These are phyloP conservation scores for Anolis sagrei DNA, from an alignment of 2,113 vertebrate genomes.

Conservation along the genomic window DNA sequence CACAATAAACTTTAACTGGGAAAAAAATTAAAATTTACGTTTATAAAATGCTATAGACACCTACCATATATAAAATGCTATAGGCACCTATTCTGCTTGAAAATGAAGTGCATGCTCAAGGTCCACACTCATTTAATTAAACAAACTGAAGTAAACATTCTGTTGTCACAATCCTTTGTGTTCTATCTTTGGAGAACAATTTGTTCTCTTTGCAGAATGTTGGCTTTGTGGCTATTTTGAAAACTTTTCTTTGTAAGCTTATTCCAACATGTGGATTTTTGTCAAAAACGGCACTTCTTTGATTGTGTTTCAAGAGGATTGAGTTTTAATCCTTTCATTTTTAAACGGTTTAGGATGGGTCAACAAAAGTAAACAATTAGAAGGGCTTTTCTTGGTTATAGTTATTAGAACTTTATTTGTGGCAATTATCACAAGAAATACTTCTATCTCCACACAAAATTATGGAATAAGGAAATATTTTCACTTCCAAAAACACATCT, in stretches of 20 bases:
- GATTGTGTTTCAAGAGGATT: not conserved
- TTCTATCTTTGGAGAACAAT: constrained; percentile 1
- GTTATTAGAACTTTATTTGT: not conserved
- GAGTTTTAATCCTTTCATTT: not conserved
- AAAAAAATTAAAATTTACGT: not conserved
- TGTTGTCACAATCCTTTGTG: not conserved
- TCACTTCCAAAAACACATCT: not conserved
- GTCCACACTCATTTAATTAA: constrained; percentile 3
- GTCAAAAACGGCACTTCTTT: not conserved
- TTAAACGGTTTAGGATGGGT: not conserved
- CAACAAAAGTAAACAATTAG: not conserved
- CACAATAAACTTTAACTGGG: too few species aligned
- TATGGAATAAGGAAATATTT: not conserved
- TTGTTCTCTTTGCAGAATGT: not conserved
- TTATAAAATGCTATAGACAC: not conserved
- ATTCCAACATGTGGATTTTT: not conserved
- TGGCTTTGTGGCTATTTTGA: not conserved
- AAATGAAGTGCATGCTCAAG: not conserved
- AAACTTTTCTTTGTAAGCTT: not conserved
- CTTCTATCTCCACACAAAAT: not conserved
- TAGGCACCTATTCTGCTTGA: too few species aligned
- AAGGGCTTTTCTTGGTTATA: not conserved
- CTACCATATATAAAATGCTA: constrained; percentile 7
- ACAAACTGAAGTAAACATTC: not conserved
- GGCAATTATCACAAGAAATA: not conserved